Conservation (phyloP, 2,797 vertebrate genomes). For the Pygocentrus nattereri region DNA sequence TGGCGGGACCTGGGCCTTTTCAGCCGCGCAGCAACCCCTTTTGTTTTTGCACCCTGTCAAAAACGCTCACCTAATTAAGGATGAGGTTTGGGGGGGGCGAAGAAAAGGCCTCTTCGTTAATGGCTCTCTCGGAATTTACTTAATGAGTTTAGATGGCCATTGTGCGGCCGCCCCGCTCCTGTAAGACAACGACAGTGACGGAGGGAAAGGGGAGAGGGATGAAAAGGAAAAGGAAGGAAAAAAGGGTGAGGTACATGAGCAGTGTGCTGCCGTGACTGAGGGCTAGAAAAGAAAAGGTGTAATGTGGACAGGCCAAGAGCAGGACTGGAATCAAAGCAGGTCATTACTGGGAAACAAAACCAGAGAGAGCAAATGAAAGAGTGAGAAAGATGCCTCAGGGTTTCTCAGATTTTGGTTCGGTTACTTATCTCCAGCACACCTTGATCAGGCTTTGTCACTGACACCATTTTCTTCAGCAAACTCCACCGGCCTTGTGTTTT, state of each 20-base stretch:
- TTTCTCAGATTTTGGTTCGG: slow-evolving; percentile 60
- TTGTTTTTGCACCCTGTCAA: slow-evolving; percentile 96
- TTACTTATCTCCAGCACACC: slow-evolving; percentile 78
- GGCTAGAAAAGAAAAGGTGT: slow-evolving; percentile 83
- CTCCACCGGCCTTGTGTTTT: slow-evolving; percentile 78
- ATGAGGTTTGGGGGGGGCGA: slow-evolving; percentile 84
- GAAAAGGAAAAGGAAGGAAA: slow-evolving; percentile 16
- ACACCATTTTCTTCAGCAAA: slow-evolving; percentile 90
- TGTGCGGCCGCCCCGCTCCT: slow-evolving; percentile 82
- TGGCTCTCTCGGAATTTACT: slow-evolving; percentile 94
- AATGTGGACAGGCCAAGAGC: slow-evolving; percentile 61
- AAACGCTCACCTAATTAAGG: slow-evolving; percentile 97
- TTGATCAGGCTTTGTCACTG: slow-evolving; percentile 86
- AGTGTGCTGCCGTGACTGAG: slow-evolving; percentile 69
- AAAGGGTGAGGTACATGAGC: slow-evolving; percentile 53
- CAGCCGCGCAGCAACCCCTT: slow-evolving; percentile 87
- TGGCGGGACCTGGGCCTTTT: slow-evolving; percentile 90
- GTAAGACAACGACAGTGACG: slow-evolving; percentile 64
- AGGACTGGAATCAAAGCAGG: slow-evolving; percentile 72
- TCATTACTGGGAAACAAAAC: slow-evolving; percentile 85
- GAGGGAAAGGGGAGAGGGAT: slow-evolving; percentile 66
- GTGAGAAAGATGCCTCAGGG: neutral
- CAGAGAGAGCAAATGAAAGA: slow-evolving; percentile 27
- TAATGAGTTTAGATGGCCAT: slow-evolving; percentile 98
- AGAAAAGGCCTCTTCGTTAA: slow-evolving; percentile 88